Conservation (phyloP, 2,113 vertebrate species). For the Phrynosoma blainvillii region DNA sequence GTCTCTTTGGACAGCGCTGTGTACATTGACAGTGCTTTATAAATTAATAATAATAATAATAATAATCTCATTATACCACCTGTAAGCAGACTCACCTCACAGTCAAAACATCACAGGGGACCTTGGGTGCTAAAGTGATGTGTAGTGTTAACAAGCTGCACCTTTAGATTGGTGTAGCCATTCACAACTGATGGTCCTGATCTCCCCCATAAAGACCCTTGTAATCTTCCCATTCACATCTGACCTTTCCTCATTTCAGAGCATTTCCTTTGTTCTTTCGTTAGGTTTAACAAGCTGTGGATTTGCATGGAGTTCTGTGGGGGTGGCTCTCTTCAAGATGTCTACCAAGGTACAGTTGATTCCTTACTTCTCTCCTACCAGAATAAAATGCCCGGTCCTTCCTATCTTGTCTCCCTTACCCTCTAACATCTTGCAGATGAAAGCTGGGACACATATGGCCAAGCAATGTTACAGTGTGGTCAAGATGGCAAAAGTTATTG, state of each 20-base stretch:
- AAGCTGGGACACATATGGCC: too few species aligned
- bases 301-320: constrained; percentile 96
- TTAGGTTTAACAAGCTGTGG: constrained; percentile 87
- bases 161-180: not conserved
- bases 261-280: not conserved
- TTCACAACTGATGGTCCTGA: too few species aligned
- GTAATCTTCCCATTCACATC: not conserved
- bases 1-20: too few species aligned
- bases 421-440: too few species aligned
- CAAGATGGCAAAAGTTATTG: too few species aligned
- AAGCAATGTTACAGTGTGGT: too few species aligned
- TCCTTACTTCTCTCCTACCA: not conserved
- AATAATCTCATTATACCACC: not conserved
- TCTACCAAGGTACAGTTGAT: constrained; percentile 84
- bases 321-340: constrained; percentile 90
- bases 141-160: too few species aligned
- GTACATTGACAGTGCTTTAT: too few species aligned
- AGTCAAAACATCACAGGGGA: not conserved
- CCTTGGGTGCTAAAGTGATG: not conserved
- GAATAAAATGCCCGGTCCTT: rapidly evolving
- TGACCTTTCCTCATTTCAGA: too few species aligned
- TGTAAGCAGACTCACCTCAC: not conserved
- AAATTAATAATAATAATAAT: too few species aligned
- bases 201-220: not conserved
- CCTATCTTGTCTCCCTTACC: not conserved